Percentiles rank a stretch among this genome's conserved stretches.
phyloP scores from a whole-genome alignment of 2,113 vertebrate genomes.

The Chloropsis hardwickii region DNA sequence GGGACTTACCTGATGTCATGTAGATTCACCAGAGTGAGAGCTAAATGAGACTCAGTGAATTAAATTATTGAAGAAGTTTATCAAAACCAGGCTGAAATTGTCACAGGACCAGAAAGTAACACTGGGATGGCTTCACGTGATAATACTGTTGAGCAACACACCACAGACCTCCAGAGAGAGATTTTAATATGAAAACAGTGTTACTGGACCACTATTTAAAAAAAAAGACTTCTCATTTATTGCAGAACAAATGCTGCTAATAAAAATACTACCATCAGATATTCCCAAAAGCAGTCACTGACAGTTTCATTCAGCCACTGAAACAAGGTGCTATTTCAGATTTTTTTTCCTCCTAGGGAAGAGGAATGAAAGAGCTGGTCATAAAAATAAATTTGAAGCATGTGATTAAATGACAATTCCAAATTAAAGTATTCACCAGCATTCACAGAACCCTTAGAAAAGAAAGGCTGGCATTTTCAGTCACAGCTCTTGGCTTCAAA shows the following conservation, averaged over 20 bases:
- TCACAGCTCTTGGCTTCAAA: background rate
- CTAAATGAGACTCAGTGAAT: background rate
- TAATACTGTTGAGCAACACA: background rate
- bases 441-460: background rate
- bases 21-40: background rate
- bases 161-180: background rate
- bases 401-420: background rate
- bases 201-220: background rate
- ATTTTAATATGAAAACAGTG: background rate
- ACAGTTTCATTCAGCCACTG: background rate
- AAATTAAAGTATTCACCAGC: background rate
- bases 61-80: slow-evolving; percentile 37
- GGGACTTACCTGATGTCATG: background rate
- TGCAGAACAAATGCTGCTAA: slow-evolving; percentile 3
- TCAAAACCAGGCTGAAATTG: background rate
- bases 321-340: background rate
- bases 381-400: background rate
- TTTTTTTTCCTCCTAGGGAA: background rate
- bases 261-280: background rate
- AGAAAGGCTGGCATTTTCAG: background rate
- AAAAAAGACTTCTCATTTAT: background rate
- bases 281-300: background rate
- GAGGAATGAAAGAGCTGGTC: background rate
- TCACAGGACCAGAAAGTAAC: background rate
- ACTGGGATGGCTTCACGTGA: background rate